These are phyloP conservation scores for Diachasma alloeum DNA, from an alignment of 1,140 invertebrate genomes.

Conservation along the genomic window DNA sequence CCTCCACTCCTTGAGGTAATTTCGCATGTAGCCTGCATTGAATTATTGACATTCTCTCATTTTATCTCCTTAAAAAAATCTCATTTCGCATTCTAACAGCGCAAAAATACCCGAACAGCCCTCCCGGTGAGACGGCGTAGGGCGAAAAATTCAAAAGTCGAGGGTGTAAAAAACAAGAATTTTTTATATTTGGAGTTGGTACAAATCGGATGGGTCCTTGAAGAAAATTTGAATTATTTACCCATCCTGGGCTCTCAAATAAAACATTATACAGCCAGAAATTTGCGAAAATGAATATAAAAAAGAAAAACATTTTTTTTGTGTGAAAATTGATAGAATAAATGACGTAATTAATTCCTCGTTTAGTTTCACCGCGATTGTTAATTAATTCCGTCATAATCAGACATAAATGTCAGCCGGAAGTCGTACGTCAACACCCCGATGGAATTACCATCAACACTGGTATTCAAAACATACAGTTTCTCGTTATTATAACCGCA, in stretches of 20 bases:
- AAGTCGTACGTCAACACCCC: background rate
- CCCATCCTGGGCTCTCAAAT: background rate
- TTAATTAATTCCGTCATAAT: conserved; percentile 6
- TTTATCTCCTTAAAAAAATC: background rate
- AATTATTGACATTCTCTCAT: background rate
- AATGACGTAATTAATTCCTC: background rate
- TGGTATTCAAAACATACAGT: background rate
- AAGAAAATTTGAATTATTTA: background rate
- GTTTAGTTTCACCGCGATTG: background rate
- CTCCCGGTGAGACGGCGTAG: background rate
- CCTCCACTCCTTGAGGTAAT: no score
- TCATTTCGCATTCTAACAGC: background rate
- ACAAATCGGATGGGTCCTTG: background rate
- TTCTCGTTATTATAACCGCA: background rate
- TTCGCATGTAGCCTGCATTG: background rate
- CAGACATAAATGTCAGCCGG: background rate
- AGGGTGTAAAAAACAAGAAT: background rate
- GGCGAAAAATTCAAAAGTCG: background rate
- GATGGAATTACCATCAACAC: background rate
- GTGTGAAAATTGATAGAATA: background rate
- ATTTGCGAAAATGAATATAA: background rate
- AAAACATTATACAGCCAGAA: background rate
- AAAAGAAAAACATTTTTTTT: background rate
- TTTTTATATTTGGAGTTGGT: background rate
- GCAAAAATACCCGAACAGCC: background rate